phyloP scores from a whole-genome alignment of 92 coral and sea anemone species.

The Phenganax marumi region DNA sequence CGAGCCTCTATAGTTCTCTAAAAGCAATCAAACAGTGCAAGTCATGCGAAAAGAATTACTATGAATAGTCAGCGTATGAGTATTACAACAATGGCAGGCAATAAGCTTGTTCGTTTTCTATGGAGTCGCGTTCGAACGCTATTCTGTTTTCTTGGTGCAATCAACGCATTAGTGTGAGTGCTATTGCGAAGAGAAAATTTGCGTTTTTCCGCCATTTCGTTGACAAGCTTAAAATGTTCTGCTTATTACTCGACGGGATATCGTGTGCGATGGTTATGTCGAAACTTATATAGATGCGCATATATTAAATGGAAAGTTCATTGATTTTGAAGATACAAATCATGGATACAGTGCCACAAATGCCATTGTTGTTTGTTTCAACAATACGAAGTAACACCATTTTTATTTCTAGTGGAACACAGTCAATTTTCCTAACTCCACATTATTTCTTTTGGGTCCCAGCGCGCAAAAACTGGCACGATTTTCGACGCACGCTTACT shows the following conservation, averaged over 20 bases:
- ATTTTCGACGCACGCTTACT: too few species aligned
- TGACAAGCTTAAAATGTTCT: slow-evolving; percentile 16
- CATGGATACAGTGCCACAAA: neutral
- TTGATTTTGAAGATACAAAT: slow-evolving; percentile 7
- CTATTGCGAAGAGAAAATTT: neutral
- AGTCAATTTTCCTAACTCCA: too few species aligned
- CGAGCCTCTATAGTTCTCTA: slow-evolving; percentile 28
- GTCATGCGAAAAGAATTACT: slow-evolving; percentile 40
- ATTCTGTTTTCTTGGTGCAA: neutral
- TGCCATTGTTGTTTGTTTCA: neutral
- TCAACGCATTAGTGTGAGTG: neutral
- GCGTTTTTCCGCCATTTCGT: neutral
- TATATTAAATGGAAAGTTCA: slow-evolving; percentile 1
- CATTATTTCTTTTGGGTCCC: too few species aligned
- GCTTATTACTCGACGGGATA: neutral
- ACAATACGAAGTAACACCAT: neutral
- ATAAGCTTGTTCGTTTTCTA: neutral
- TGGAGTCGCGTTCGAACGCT: neutral
- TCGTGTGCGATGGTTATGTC: neutral
- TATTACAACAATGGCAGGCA: slow-evolving; percentile 14
- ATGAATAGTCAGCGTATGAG: slow-evolving; percentile 23
- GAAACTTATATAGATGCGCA: slow-evolving; percentile 18
- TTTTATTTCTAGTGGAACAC: neutral
- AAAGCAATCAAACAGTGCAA: slow-evolving; percentile 41
- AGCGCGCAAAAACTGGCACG: too few species aligned